Evolutionary conservation across 2,888 invertebrate genomes (phyloP), one percentile per base, ranked within the genome.

Genomic region (Stenichneumon culpator): DNA sequence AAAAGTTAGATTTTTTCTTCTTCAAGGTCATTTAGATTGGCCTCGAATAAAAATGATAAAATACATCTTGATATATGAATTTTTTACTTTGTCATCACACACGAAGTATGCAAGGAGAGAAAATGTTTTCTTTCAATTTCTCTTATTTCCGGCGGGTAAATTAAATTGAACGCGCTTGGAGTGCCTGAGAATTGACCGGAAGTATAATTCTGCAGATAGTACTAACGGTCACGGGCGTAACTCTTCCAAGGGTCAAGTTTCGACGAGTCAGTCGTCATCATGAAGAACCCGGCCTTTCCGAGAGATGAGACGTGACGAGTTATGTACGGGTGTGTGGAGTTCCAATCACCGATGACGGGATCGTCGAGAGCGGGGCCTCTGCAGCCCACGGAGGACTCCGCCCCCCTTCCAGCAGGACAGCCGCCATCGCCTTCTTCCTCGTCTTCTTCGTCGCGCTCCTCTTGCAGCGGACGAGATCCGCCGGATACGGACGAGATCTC

Each of bases 341-440:
- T 87, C 86, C 81, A 88, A 79, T 89, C 90, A 90, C 90, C 91
- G 87, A 91, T 93, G 92, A 92, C 93, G 82, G 92, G 91, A 88
- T 91, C 92, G 84, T 90, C 89, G 87, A 88, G 90, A 73, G 69
- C 87, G 88, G 89, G 90, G 91, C 91, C 88, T 50, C 77, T 90
- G 80, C 90, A 91, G 89, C 89, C 92, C 90, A 91, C 89, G 57
- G 86, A 90, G 86, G 92, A 91, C 94, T 94, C 88, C 94, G 93
- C 87, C 94, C 92, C 91, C 94, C 94, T 86, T 94, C 94, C 87
- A 94, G 94, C 79, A 93, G 94, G 94, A 25, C 92, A 91, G 3
- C 50, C 57, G 50, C 67, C 50, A 47, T 67, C 65, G 4, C 65
- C 65, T 16, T 67, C 79, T 52, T 73, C 72, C 5, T 80, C 65